Evolutionary conservation across 2,888 invertebrate genomes (phyloP), one percentile per base, ranked within the genome.

Genomic region (Liposcelis brunnea): DNA sequence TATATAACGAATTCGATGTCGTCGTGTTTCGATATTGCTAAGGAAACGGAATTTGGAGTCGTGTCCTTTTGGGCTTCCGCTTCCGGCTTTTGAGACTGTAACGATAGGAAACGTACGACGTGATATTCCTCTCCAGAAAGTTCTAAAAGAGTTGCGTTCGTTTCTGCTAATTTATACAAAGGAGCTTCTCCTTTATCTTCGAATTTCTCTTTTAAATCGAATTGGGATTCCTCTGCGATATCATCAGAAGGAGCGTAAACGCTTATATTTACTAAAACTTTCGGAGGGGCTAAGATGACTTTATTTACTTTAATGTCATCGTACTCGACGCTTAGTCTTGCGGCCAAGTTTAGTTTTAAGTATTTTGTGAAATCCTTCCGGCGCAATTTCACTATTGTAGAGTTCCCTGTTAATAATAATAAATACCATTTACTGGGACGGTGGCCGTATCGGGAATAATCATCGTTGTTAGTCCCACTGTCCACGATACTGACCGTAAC

Each of bases 71-170:
- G 43, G 10, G 53, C 55, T 44, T 52, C 31, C 21, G 52, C 49
- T 14, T 53, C 49, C 3, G 54, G 54, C 34, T 53, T 53, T 36
- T 54, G 53, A 19, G 53, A 54, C 26, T 54, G 44, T 44, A 54
- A 45, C 8, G 53, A 54, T 18, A 54, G 47, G 47, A 55, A 46
- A 2, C 52, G 45, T 12, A 52, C 49, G 43, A 62, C 55, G 48
- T 56, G 56, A 47, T 58, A 59, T 48, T 58, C 58, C 46, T 58
- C 56, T 7, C 58, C 59, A 7, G 57, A 57, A n/a, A 59, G 51
- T 49, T 59, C 58, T 42, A 59, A 49, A 15, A 58, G 47, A 15
- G 59, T 59, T 8, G 58, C 56, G 49, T 58, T 59, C 1, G 57
- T 57, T 47, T 56, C 55, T 5, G 58, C 58, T 32, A 58, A 49